Evolutionary conservation across 37 sponge, comb jelly and placozoan genomes (phyloP).

Genomic region (Ephydatia muelleri): DNA sequence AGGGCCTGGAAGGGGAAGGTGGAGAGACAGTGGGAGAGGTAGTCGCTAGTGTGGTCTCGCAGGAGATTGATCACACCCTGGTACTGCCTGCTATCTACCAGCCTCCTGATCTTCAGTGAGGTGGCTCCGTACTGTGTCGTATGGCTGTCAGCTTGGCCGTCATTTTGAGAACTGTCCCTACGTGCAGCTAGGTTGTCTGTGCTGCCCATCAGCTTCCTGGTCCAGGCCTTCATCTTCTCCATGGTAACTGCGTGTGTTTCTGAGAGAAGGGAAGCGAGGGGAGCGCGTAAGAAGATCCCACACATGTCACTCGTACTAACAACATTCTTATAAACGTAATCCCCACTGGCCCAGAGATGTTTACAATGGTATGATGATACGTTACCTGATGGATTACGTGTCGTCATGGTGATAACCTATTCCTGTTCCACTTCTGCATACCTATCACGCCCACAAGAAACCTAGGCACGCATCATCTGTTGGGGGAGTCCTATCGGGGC

Average conservation of each 20-base stretch:
- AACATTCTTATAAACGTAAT: too few relatives aligned
- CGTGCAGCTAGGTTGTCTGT: not conserved
- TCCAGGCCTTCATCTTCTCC: slow-evolving; percentile 32
- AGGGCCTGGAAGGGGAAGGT: slow-evolving; percentile 68
- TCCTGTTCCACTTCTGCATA: not conserved
- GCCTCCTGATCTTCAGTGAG: slow-evolving; percentile 38
- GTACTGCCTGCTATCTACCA: slow-evolving; percentile 51
- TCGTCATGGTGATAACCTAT: not conserved
- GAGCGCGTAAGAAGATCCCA: too few relatives aligned
- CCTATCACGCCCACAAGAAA: not conserved
- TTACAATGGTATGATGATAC: too few relatives aligned
- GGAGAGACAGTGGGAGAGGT: slow-evolving; percentile 54
- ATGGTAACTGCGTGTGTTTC: not conserved
- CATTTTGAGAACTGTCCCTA: not conserved
- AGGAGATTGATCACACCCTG: slow-evolving; percentile 42
- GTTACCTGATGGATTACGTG: not conserved
- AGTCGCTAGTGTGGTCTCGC: slow-evolving; percentile 33
- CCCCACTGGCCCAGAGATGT: too few relatives aligned
- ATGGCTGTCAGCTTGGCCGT: not conserved
- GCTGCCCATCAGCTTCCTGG: slow-evolving; percentile 18
- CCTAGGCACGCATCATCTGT: not conserved
- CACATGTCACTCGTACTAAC: too few relatives aligned
- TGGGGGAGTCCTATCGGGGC: not conserved
- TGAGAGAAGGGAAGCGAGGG: too few relatives aligned
- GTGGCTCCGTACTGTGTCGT: slow-evolving; percentile 44